A percentile compares a stretch with the other conserved stretches of the same genome.
Evolutionary conservation across 2,113 vertebrate species (phyloP).

Genomic region (Neotragus pygmaeus): DNA sequence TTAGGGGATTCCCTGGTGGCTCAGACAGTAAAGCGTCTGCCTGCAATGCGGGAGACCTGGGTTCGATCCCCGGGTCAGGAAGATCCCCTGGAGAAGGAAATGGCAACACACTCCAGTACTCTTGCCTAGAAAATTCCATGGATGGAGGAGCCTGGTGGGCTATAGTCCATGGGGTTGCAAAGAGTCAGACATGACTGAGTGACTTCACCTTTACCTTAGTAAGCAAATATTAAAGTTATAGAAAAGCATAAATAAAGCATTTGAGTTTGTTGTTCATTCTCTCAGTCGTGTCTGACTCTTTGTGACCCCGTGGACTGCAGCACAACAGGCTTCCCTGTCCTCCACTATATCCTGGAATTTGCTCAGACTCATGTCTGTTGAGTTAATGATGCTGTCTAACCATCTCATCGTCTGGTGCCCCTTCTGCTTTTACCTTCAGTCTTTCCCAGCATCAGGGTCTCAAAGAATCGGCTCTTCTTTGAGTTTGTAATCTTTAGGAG

Average conservation of each 20-base stretch:
- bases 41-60: no score
- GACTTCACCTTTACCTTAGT: background rate
- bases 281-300: background rate
- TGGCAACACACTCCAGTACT: no score
- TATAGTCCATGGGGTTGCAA: no score
- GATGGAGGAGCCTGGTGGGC: no score
- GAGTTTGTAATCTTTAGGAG: constrained; percentile 14
- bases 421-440: background rate
- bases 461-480: background rate
- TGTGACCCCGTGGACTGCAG: background rate
- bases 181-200: no score
- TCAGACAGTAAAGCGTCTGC: no score
- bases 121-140: no score
- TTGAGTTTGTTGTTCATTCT: background rate
- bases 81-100: no score
- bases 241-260: background rate
- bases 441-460: background rate
- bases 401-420: background rate
- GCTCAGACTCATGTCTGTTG: background rate
- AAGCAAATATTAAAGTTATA: background rate
- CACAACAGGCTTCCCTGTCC: background rate
- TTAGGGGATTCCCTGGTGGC: background rate
- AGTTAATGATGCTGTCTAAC: background rate
- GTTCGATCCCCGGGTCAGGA: no score
- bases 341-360: background rate